Evolutionary conservation across 1,140 invertebrate species (phyloP), one percentile per base, ranked within the genome.

Genomic region (Calliopsis andreniformis): DNA sequence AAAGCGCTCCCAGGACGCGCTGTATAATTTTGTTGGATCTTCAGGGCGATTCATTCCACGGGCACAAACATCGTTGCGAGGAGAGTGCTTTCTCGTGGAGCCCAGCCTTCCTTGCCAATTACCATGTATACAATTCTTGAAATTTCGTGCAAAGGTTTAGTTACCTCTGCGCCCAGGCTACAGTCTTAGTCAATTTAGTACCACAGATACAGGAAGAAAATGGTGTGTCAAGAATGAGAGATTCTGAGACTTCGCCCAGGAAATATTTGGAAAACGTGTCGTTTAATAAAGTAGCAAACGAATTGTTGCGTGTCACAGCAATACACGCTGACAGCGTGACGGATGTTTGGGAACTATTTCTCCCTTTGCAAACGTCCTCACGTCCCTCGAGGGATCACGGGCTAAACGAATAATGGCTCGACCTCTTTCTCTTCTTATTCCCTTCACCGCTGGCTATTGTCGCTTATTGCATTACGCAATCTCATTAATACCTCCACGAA

Each of bases 241-340:
- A 23, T 45, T 51, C 4, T 7, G 3, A 35, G 47, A 23, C 47
- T 61, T 59, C 55, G n/a, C 47, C 32, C 45, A n/a, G 20, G 20
- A 32, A 4, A 8, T 2, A 30, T 23, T 18, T 12, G 23, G 32
- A 69, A n/a, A 39, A 45, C 25, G 32, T 28, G 43, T 18, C 23
- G 49, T 64, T 39, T 77, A 77, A 80, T 82, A 71, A 71, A 76
- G 71, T 56, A 55, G 42, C 68, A 70, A 82, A 82, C 66, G 51
- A 64, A 25, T 45, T 49, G 42, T 62, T 66, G 79, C 61, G 66
- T 80, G 78, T 63, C 64, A 12, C 39, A 5, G 4, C 39, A 47
- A 56, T 68, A 68, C 39, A 30, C 51, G 75, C 45, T 70, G 79
- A 82, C 79, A 81, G 58, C 25, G 70, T 82, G 80, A 82, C 78